These are phyloP conservation scores for Chlorops oryzae DNA, from an alignment of 1,140 invertebrate genomes.

Conservation along the genomic window DNA sequence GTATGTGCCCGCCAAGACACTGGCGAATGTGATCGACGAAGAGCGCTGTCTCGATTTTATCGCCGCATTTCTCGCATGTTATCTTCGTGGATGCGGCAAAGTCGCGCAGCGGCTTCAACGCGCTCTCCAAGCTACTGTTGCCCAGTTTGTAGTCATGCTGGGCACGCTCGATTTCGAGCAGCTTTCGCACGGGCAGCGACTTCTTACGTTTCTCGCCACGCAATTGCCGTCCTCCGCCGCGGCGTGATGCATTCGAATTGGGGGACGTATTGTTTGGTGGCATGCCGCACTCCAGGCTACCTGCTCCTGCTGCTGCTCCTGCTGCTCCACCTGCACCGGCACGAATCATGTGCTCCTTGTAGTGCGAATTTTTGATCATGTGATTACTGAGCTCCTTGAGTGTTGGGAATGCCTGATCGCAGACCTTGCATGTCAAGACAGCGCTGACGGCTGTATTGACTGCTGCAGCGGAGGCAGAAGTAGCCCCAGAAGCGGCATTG, in stretches of 20 bases:
- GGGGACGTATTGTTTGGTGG: constrained; percentile 55
- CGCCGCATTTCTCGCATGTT: constrained; percentile 92
- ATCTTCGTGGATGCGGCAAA: constrained; percentile 66
- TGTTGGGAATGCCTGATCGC: constrained; percentile 91
- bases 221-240: constrained; percentile 72
- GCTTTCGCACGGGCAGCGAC: constrained; percentile 83
- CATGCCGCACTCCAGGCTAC: not conserved
- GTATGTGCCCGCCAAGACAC: constrained; percentile 68
- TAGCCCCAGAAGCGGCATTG: not conserved
- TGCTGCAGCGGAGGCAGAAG: not conserved
- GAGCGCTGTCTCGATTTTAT: constrained; percentile 86
- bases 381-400: constrained; percentile 94
- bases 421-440: constrained; percentile 94
- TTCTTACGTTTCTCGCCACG: constrained; percentile 90
- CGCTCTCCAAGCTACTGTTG: constrained; percentile 54
- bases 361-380: constrained; percentile 98
- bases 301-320: not conserved
- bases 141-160: constrained; percentile 71
- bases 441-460: constrained; percentile 81
- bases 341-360: constrained; percentile 91
- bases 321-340: constrained; percentile 9
- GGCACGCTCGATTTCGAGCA: constrained; percentile 81
- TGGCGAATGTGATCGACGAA: constrained; percentile 91
- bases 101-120: constrained; percentile 58
- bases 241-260: constrained; percentile 72